A percentile compares a stretch with the other conserved stretches of the same genome.
These are phyloP conservation scores for Helicoverpa zea DNA, from an alignment of 1,140 invertebrate species.

Conservation along the genomic window DNA sequence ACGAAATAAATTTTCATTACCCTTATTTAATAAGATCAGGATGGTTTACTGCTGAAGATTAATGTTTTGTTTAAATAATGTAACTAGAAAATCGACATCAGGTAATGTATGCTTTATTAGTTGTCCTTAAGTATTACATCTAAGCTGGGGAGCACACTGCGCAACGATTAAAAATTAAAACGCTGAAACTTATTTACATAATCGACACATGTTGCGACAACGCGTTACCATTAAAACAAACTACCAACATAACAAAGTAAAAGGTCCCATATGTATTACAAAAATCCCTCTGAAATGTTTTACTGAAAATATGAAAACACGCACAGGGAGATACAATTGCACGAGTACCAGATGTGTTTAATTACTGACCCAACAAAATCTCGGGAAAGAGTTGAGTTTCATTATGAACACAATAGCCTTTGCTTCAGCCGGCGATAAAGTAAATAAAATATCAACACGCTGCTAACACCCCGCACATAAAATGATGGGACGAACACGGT, in stretches of 20 bases:
- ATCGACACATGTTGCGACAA: conserved; percentile 48
- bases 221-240: conserved; percentile 56
- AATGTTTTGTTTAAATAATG: neutral
- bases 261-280: conserved; percentile 54
- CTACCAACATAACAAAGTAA: conserved; percentile 54
- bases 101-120: neutral
- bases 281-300: conserved; percentile 61
- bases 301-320: conserved; percentile 72
- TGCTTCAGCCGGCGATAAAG: conserved; percentile 70
- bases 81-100: neutral
- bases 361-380: conserved; percentile 82
- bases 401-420: conserved; percentile 72
- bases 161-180: conserved; percentile 23
- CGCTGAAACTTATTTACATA: conserved; percentile 54
- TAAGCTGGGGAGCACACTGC: neutral
- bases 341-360: conserved; percentile 82
- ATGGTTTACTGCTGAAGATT: neutral
- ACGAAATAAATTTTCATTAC: conserved; percentile 33
- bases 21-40: conserved; percentile 8
- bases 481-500: conserved; percentile 66
- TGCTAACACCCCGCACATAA: conserved; percentile 69
- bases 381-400: conserved; percentile 75
- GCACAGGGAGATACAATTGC: conserved; percentile 69
- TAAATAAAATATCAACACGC: conserved; percentile 83
- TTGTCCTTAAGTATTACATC: conserved; percentile 1